phyloP scores from a whole-genome alignment of 2,797 vertebrate species.

The Acestrorhynchus altus region DNA sequence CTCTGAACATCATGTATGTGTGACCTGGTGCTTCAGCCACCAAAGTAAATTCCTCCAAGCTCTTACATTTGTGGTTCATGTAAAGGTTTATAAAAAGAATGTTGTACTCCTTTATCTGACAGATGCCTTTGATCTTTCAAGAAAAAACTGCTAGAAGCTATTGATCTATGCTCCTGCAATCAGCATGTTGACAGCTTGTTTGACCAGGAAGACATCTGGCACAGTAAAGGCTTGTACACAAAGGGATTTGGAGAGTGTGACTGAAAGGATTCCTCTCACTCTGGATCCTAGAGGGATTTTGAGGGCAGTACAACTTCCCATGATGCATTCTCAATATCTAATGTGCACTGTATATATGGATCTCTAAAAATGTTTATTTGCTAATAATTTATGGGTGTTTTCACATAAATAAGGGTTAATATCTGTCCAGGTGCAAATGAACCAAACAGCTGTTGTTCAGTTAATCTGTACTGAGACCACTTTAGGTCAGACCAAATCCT shows the following conservation, averaged over 20 bases:
- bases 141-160: not conserved
- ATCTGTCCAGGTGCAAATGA: no score
- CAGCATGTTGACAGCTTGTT: slow-evolving; percentile 12
- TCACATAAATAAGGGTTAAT: no score
- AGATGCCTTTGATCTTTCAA: slow-evolving; percentile 2
- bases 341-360: not conserved
- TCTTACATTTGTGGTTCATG: not conserved
- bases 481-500: no score
- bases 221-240: not conserved
- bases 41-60: not conserved
- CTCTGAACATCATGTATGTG: slow-evolving; percentile 2
- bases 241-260: not conserved
- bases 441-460: no score
- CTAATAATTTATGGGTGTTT: no score
- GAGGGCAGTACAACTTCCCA: not conserved
- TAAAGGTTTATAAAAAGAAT: not conserved
- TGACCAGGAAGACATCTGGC: slow-evolving; percentile 1
- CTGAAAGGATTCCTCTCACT: not conserved
- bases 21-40: not conserved
- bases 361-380: no score
- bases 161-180: not conserved
- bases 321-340: not conserved
- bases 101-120: not conserved
- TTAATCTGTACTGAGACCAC: no score
- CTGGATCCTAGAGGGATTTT: not conserved